These are phyloP conservation scores for Pseudeuparius sepicola DNA, from an alignment of 2,888 invertebrate genomes.

Conservation along the genomic window DNA sequence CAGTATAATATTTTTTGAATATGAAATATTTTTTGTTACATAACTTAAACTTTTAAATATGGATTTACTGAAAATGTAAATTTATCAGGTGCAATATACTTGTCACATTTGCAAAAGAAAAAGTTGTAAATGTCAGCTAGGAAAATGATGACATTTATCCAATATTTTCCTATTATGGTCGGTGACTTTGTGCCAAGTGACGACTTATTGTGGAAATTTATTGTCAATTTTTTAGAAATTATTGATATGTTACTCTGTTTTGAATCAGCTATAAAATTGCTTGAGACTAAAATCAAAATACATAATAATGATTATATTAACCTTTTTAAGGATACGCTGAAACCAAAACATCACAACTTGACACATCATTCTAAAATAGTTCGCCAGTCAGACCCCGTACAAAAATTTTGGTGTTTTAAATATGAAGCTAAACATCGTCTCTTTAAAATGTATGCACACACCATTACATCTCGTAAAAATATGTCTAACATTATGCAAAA, in stretches of 20 bases:
- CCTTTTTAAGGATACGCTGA: slow-evolving; percentile 23
- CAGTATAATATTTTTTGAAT: slow-evolving; percentile 22
- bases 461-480: slow-evolving; percentile 26
- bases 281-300: slow-evolving; percentile 15
- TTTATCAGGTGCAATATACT: slow-evolving; percentile 19
- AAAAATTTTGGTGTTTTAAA: slow-evolving; percentile 19
- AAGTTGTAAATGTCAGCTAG: slow-evolving; percentile 24
- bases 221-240: slow-evolving; percentile 23
- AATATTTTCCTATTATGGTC: slow-evolving; percentile 24
- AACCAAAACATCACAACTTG: slow-evolving; percentile 25
- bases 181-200: slow-evolving; percentile 25
- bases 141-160: slow-evolving; percentile 25
- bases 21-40: slow-evolving; percentile 21
- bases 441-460: slow-evolving; percentile 25
- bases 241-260: slow-evolving; percentile 22
- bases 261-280: slow-evolving; percentile 13
- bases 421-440: slow-evolving; percentile 25
- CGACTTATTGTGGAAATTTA: slow-evolving; percentile 22
- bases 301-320: slow-evolving; percentile 17
- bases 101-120: slow-evolving; percentile 16
- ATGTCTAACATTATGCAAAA: slow-evolving; percentile 9
- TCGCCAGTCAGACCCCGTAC: slow-evolving; percentile 13
- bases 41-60: slow-evolving; percentile 25
- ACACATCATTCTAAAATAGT: slow-evolving; percentile 23
- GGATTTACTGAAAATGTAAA: slow-evolving; percentile 23